Percentiles rank a stretch among this genome's conserved stretches.
These are phyloP conservation scores for Ectemnius cavifrons DNA, from an alignment of 2,888 invertebrate genomes.

Conservation along the genomic window DNA sequence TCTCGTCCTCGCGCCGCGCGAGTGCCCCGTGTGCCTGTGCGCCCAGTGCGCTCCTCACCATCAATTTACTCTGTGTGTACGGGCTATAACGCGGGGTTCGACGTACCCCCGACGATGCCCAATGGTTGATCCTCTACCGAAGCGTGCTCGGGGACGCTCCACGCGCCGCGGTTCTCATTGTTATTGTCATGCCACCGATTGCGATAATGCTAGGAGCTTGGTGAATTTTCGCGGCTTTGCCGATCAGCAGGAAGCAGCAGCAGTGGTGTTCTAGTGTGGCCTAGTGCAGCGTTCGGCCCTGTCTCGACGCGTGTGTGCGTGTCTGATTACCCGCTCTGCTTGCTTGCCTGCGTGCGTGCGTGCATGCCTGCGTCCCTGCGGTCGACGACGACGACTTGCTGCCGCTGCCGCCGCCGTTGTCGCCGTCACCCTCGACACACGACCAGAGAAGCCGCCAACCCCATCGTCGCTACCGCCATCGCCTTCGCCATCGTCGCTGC, in stretches of 20 bases:
- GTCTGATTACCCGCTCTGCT: slow-evolving; percentile 23
- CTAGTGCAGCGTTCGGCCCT: slow-evolving; percentile 44
- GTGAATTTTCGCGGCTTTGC: slow-evolving; percentile 59
- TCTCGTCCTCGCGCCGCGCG: slow-evolving; percentile 30
- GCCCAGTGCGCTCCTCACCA: slow-evolving; percentile 11
- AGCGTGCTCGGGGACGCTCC: slow-evolving; percentile 84
- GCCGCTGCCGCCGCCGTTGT: slow-evolving; percentile 36
- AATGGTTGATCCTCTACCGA: slow-evolving; percentile 86
- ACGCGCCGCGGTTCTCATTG: slow-evolving; percentile 71
- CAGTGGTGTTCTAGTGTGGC: slow-evolving; percentile 56
- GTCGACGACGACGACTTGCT: slow-evolving; percentile 29
- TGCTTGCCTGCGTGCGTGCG: slow-evolving; percentile 40
- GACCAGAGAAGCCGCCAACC: background rate
- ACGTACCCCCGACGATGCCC: slow-evolving; percentile 84
- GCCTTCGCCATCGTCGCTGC: background rate
- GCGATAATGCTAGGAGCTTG: slow-evolving; percentile 51
- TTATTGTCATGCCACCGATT: slow-evolving; percentile 64
- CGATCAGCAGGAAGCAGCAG: slow-evolving; percentile 33
- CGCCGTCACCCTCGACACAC: slow-evolving; percentile 9
- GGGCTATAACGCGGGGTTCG: slow-evolving; percentile 59
- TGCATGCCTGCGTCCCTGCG: slow-evolving; percentile 41
- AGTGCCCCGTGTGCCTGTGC: slow-evolving; percentile 45
- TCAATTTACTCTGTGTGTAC: slow-evolving; percentile 32
- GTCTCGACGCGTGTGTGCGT: slow-evolving; percentile 41
- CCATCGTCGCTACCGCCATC: slow-evolving; percentile 6